Evolutionary conservation across 1,140 invertebrate genomes (phyloP).

Genomic region (Bacillus rossius): DNA sequence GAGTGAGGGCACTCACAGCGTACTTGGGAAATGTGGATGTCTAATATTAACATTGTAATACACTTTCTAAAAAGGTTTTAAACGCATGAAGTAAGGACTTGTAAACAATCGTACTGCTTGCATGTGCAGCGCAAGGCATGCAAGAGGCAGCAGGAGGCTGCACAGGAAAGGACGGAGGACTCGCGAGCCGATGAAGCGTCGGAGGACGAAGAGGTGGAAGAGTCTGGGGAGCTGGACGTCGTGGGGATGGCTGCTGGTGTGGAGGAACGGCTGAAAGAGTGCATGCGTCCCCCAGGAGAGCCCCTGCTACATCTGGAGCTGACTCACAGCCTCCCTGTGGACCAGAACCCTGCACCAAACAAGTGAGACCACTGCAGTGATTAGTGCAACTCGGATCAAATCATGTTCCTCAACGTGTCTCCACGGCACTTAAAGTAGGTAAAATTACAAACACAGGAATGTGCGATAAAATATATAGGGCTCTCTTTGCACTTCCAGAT

Average conservation of each 20-base stretch:
- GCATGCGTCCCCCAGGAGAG: slow-evolving; percentile 45
- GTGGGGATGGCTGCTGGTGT: slow-evolving; percentile 32
- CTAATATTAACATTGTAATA: no score
- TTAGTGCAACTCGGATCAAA: no score
- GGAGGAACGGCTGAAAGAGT: slow-evolving; percentile 34
- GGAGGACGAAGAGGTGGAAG: not conserved
- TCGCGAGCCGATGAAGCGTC: not conserved
- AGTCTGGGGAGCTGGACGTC: slow-evolving; percentile 34
- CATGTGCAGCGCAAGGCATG: slow-evolving; percentile 1
- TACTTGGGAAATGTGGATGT: no score
- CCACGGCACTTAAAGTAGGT: not conserved
- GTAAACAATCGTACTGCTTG: no score
- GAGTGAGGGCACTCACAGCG: no score
- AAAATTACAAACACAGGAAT: not conserved
- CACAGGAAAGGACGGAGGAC: slow-evolving; percentile 3
- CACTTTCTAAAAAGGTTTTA: no score
- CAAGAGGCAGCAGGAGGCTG: not conserved
- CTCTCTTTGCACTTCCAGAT: no score
- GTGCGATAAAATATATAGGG: not conserved
- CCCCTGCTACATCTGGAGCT: slow-evolving; percentile 43
- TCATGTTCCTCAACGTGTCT: no score
- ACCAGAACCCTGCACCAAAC: slow-evolving; percentile 15
- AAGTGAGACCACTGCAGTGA: slow-evolving; percentile 4
- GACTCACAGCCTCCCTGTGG: slow-evolving; percentile 20
- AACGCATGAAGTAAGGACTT: no score